Percentiles rank a stretch among this genome's conserved stretches.
Conservation (phyloP, 1,140 invertebrate genomes). For the Manduca sexta region DNA sequence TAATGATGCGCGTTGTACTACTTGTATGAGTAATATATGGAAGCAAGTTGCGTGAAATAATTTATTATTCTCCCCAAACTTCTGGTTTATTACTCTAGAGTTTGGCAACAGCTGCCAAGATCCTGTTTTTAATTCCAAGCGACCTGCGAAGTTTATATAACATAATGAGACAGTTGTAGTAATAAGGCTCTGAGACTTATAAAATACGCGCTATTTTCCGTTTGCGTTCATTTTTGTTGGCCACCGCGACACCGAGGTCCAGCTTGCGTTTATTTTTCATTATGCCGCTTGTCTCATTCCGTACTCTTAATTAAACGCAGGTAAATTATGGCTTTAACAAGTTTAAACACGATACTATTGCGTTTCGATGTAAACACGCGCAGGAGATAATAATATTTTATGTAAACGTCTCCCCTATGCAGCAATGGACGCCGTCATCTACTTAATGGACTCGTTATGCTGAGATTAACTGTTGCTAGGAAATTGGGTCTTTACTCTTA, state of each 20-base stretch:
- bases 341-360: neutral
- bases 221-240: conserved; percentile 5
- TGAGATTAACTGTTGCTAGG: conserved; percentile 30
- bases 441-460: conserved; percentile 21
- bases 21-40: no score
- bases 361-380: neutral
- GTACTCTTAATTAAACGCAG: conserved; percentile 9
- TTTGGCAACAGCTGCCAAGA: no score
- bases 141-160: neutral
- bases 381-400: conserved; percentile 11
- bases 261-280: conserved; percentile 11
- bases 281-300: conserved; percentile 7
- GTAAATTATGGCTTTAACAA: neutral
- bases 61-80: no score
- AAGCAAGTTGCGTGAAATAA: no score
- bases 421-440: conserved; percentile 7
- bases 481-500: conserved; percentile 25
- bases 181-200: neutral
- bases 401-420: conserved; percentile 5
- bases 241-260: conserved; percentile 1
- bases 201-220: neutral
- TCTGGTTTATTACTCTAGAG: no score
- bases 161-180: neutral
- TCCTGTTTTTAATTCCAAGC: no score
- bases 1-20: no score